These are phyloP conservation scores for Sitta europaea DNA, from an alignment of 2,113 vertebrate species.

Conservation along the genomic window DNA sequence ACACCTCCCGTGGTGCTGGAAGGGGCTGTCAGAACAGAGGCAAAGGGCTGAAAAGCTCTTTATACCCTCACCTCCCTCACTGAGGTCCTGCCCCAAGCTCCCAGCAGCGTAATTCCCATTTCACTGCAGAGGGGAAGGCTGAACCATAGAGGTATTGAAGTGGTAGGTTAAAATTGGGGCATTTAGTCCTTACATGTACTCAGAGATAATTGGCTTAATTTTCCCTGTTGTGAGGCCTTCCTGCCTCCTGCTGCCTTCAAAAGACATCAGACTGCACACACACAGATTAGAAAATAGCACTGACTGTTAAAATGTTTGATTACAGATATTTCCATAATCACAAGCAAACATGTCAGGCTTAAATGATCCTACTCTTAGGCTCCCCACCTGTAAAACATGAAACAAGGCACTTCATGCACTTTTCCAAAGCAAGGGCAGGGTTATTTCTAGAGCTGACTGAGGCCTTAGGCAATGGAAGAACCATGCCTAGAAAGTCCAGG, in stretches of 20 bases:
- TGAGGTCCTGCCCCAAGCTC: not conserved
- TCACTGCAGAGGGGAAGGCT: not conserved
- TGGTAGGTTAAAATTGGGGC: not conserved
- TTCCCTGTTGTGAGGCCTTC: not conserved
- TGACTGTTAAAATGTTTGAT: not conserved
- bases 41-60: not conserved
- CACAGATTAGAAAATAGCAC: not conserved
- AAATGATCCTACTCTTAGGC: not conserved
- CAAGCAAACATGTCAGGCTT: not conserved
- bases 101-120: not conserved
- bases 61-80: not conserved
- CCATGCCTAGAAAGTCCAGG: not conserved
- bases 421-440: not conserved
- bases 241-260: not conserved
- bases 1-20: accelerated
- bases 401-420: not conserved
- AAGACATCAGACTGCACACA: not conserved
- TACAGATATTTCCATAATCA: not conserved
- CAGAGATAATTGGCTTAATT: not conserved
- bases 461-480: not conserved
- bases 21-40: not conserved
- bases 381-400: not conserved
- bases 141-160: not conserved
- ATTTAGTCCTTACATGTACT: not conserved
- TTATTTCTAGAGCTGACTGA: not conserved